A percentile compares a stretch with the other conserved stretches of the same genome.
Evolutionary conservation across 2,113 vertebrate genomes (phyloP).

Genomic region (Glaucidium brasilianum): DNA sequence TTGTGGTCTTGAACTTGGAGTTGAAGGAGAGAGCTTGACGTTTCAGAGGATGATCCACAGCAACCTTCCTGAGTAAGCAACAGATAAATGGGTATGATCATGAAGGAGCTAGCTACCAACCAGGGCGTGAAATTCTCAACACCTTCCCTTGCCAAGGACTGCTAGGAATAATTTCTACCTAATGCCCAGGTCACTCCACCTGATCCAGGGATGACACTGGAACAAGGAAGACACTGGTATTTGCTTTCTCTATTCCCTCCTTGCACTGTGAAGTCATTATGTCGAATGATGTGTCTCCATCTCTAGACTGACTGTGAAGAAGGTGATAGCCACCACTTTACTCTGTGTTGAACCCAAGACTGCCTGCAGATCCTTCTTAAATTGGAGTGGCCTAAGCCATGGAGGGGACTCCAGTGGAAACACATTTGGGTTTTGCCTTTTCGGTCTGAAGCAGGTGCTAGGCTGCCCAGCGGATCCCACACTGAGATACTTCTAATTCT

Average conservation of each 20-base stretch:
- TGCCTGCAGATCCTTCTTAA: not conserved
- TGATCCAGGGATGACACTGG: not conserved
- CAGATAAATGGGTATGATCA: not conserved
- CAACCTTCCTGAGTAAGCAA: not conserved
- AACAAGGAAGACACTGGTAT: not conserved
- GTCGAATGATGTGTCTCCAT: not conserved
- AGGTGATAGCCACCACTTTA: not conserved
- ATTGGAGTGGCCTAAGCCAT: not conserved
- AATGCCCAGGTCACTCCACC: not conserved
- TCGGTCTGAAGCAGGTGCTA: not conserved
- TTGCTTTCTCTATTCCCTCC: not conserved
- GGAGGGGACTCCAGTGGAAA: not conserved
- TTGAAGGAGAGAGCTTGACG: not conserved
- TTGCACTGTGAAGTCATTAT: not conserved
- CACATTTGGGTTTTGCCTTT: not conserved
- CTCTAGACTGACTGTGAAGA: not conserved
- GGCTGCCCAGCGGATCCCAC: not conserved
- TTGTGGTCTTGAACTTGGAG: not conserved
- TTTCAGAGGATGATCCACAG: not conserved
- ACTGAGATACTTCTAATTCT: not conserved
- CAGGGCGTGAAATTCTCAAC: not conserved
- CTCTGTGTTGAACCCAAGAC: not conserved
- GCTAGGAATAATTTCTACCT: not conserved
- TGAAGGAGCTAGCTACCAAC: not conserved
- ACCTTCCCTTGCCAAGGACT: not conserved